Conservation (phyloP, 2,113 vertebrate genomes). For the Rhynchopsitta pachyrhyncha region DNA sequence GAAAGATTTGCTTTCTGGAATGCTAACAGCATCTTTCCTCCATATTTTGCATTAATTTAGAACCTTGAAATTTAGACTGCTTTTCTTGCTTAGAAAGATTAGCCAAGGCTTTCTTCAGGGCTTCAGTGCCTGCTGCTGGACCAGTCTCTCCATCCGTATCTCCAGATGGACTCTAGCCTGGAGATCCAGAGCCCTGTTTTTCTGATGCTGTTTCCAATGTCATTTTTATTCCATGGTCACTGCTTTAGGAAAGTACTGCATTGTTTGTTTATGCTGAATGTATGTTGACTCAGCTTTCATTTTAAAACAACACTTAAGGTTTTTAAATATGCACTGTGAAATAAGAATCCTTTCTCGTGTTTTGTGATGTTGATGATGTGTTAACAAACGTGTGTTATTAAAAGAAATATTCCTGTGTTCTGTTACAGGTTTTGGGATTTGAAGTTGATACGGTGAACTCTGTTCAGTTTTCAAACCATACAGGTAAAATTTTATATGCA, state of each 20-base stretch:
- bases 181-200: not conserved
- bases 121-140: not conserved
- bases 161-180: not conserved
- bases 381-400: not conserved
- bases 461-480: conserved; percentile 98
- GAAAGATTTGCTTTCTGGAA: not conserved
- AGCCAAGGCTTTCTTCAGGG: not conserved
- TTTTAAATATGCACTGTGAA: not conserved
- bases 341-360: not conserved
- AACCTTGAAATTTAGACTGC: not conserved
- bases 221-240: not conserved
- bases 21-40: not conserved
- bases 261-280: not conserved
- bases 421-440: conserved; percentile 91
- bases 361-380: not conserved
- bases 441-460: conserved; percentile 97
- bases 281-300: not conserved
- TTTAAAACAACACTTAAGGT: not conserved
- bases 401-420: conserved; percentile 28
- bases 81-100: not conserved
- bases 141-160: not conserved
- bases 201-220: not conserved
- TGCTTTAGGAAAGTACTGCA: not conserved
- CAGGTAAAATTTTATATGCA: conserved; percentile 77
- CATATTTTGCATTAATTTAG: not conserved